Conservation (phyloP, 2,113 vertebrate species). For the Gallinago undulata region DNA sequence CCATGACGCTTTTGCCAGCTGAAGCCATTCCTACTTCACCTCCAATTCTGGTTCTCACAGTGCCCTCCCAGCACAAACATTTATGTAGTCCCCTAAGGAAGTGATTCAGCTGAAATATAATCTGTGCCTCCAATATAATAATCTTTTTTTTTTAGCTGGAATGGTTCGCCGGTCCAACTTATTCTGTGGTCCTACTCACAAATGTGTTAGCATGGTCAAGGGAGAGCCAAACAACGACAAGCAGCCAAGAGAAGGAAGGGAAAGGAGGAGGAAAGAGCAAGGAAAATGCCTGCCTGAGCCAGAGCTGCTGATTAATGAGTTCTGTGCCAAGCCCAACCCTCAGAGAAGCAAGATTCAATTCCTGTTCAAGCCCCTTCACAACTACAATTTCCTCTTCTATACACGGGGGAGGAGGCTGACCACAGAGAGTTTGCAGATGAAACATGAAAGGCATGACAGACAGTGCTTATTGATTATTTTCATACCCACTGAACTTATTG, state of each 20-base stretch:
- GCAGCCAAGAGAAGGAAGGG: background rate
- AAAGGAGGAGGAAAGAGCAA: background rate
- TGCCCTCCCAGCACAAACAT: constrained; percentile 5
- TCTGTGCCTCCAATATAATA: background rate
- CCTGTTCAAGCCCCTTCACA: background rate
- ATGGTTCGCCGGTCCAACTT: background rate
- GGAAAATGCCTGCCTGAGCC: background rate
- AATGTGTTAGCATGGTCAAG: background rate
- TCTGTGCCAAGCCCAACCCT: background rate
- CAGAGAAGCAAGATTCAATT: background rate
- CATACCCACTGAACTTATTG: background rate
- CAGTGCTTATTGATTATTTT: background rate
- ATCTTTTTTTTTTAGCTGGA: background rate
- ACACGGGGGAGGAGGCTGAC: background rate
- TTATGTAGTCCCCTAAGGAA: constrained; percentile 11
- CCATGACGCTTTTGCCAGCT: background rate
- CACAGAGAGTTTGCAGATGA: background rate
- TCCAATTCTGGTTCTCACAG: background rate
- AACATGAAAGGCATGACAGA: background rate
- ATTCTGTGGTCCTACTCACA: background rate
- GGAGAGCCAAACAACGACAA: background rate
- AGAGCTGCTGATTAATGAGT: background rate
- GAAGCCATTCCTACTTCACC: background rate
- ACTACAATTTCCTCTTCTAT: background rate
- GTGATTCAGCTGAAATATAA: constrained; percentile 11